Conservation (phyloP, 2,797 vertebrate genomes). For the Lagodon rhomboides region DNA sequence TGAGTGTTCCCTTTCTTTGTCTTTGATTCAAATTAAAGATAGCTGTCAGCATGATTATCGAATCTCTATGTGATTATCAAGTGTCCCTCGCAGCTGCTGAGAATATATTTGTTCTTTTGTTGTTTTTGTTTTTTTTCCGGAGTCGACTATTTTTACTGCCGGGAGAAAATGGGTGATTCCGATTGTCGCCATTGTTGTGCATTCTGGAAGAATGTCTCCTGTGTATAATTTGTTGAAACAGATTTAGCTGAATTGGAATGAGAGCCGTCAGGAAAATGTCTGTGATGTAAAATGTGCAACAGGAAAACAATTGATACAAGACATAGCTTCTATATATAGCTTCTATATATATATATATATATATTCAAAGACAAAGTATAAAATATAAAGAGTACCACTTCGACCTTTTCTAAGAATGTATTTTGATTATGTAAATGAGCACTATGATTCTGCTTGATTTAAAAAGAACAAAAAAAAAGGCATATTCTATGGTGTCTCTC, state of each 20-base stretch:
- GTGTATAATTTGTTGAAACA: slow-evolving; percentile 59
- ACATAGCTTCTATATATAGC: slow-evolving; percentile 74
- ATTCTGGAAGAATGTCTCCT: slow-evolving; percentile 75
- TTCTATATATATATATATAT: slow-evolving; percentile 64
- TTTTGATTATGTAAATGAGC: slow-evolving; percentile 85
- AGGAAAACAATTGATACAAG: slow-evolving; percentile 66
- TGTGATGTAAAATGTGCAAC: slow-evolving; percentile 83
- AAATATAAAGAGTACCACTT: slow-evolving; percentile 75
- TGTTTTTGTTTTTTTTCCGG: slow-evolving; percentile 20
- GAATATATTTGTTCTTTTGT: slow-evolving; percentile 2
- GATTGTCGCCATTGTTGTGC: slow-evolving; percentile 53
- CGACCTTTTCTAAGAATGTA: slow-evolving; percentile 89
- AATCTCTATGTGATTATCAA: slow-evolving; percentile 67
- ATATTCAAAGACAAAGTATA: slow-evolving; percentile 75
- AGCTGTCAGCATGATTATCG: slow-evolving; percentile 66
- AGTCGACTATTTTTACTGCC: slow-evolving; percentile 38
- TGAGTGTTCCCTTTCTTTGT: slow-evolving; percentile 54
- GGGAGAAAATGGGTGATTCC: slow-evolving; percentile 45
- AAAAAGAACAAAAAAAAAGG: slow-evolving; percentile 54
- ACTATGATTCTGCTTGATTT: slow-evolving; percentile 75
- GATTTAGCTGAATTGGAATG: slow-evolving; percentile 63
- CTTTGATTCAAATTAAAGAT: slow-evolving; percentile 59
- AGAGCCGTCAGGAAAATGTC: slow-evolving; percentile 73
- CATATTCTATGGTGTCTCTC: slow-evolving; percentile 62
- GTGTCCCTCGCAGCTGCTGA: slow-evolving; percentile 44